Evolutionary conservation across 2,113 vertebrate species (phyloP).

Genomic region (Microcebus ravelobensis): DNA sequence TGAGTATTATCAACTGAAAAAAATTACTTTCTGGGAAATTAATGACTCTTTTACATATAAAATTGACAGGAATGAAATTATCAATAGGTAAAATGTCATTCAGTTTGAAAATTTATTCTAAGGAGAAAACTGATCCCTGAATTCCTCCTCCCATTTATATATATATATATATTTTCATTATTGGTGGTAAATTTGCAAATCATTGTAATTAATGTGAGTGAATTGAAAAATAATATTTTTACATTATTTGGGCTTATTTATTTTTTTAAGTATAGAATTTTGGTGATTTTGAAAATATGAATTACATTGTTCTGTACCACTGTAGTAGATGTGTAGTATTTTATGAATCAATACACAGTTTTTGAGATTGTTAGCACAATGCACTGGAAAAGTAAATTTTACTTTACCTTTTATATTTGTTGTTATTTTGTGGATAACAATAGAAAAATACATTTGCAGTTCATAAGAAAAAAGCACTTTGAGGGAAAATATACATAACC

Average conservation of each 20-base stretch:
- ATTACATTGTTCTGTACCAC: not conserved
- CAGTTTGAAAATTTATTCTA: slow-evolving; percentile 62
- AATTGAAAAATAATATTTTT: not conserved
- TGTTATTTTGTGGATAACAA: not conserved
- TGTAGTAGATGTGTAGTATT: not conserved
- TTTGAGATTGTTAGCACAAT: slow-evolving; percentile 18
- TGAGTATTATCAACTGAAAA: slow-evolving; percentile 78
- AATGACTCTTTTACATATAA: slow-evolving; percentile 69
- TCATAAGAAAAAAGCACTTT: not conserved
- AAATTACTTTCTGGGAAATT: slow-evolving; percentile 78
- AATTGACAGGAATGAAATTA: slow-evolving; percentile 70
- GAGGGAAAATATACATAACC: not conserved
- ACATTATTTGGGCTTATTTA: slow-evolving; percentile 12
- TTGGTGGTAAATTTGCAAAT: not conserved
- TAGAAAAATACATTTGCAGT: slow-evolving; percentile 7
- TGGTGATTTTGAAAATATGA: slow-evolving; percentile 19
- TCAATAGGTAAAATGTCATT: slow-evolving; percentile 62
- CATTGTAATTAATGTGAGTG: not conserved
- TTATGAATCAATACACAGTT: not conserved
- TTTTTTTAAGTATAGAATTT: not conserved
- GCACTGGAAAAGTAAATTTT: slow-evolving; percentile 19
- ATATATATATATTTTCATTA: not conserved
- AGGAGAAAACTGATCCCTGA: slow-evolving; percentile 29
- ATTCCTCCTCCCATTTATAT: not conserved
- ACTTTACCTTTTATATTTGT: slow-evolving; percentile 40